Evolutionary conservation across 1,140 invertebrate species (phyloP).

Genomic region (Cyphomyrmex costatus): DNA sequence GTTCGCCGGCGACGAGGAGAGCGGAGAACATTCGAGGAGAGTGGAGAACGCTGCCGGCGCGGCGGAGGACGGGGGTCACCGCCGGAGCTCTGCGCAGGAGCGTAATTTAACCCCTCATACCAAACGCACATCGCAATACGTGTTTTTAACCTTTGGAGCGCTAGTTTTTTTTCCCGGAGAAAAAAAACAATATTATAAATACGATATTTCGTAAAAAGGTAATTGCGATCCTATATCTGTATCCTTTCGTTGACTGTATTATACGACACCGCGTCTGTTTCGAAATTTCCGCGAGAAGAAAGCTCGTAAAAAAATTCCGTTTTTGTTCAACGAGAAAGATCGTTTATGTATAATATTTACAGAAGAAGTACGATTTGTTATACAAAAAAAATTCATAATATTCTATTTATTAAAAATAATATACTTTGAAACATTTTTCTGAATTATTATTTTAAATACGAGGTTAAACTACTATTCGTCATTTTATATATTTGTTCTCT

Average conservation of each 20-base stretch:
- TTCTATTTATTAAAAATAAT: not conserved
- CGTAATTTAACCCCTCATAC: constrained; percentile 60
- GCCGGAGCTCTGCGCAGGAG: constrained; percentile 44
- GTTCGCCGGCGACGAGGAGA: constrained; percentile 47
- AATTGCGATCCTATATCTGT: not conserved
- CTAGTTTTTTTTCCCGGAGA: not conserved
- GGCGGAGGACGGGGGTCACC: constrained; percentile 22
- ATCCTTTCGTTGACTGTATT: not conserved
- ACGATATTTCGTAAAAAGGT: not conserved
- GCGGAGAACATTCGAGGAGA: constrained; percentile 58
- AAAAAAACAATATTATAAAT: not conserved
- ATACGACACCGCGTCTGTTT: not conserved
- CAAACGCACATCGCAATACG: constrained; percentile 16
- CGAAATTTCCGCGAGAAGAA: not conserved
- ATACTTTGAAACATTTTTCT: not conserved
- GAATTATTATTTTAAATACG: not conserved
- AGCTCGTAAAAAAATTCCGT: not conserved
- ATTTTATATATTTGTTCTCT: constrained; percentile 3
- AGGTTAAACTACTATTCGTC: not conserved
- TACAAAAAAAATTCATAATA: too few relatives aligned
- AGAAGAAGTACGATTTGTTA: not conserved
- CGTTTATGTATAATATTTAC: not conserved
- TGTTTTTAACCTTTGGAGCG: not conserved
- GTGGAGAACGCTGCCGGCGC: constrained; percentile 38
- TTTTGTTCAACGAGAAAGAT: not conserved